A percentile compares a stretch with the other conserved stretches of the same genome.
Conservation (phyloP, 2,113 vertebrate species). For the Otis tarda region DNA sequence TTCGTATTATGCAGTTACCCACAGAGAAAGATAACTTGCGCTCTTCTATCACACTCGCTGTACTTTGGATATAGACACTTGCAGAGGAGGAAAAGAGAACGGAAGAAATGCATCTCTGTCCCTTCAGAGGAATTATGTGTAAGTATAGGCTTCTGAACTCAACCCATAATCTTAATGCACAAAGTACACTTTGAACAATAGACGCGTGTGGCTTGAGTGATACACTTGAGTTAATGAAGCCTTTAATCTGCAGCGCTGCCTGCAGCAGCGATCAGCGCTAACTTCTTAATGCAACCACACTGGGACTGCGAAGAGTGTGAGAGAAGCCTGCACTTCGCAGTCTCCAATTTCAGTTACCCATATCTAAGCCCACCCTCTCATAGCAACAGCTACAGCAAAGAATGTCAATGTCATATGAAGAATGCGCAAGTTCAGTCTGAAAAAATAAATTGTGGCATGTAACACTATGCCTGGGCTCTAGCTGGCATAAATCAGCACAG, state of each 20-base stretch:
- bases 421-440: neutral
- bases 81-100: neutral
- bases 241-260: conserved; percentile 18
- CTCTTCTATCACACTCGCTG: neutral
- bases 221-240: conserved; percentile 11
- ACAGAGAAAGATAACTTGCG: conserved; percentile 33
- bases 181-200: conserved; percentile 17
- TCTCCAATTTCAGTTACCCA: neutral
- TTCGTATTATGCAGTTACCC: neutral
- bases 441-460: neutral
- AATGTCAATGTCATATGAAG: conserved; percentile 30
- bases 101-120: neutral
- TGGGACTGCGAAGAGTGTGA: neutral
- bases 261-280: neutral
- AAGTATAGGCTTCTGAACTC: neutral
- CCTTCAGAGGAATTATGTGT: neutral
- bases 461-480: neutral
- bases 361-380: neutral
- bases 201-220: neutral
- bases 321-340: neutral
- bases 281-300: neutral
- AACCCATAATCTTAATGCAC: neutral
- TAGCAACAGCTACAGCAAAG: conserved; percentile 17
- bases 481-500: neutral
- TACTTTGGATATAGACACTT: neutral